A percentile compares a stretch with the other conserved stretches of the same genome.
Conservation (phyloP, 2,888 invertebrate species). For the Opisthograptis luteolata region DNA sequence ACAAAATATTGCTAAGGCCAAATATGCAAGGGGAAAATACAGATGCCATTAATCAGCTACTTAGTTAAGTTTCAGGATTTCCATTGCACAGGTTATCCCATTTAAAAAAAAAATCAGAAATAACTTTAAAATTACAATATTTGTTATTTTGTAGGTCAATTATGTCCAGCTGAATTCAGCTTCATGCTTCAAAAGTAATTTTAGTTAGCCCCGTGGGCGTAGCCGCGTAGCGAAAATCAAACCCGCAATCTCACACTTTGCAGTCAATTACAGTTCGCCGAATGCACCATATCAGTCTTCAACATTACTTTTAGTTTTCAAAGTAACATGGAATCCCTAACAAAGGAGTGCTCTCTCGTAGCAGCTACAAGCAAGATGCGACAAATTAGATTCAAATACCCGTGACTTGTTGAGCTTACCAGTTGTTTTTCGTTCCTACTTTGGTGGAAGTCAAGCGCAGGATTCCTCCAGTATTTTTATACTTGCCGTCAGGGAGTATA, state of each 20-base stretch:
- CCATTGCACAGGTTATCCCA: no score
- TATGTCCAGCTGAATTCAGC: no score
- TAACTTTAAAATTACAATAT: no score
- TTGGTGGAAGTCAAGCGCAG: conserved; percentile 7
- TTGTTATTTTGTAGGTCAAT: no score
- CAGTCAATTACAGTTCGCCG: no score
- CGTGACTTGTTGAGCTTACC: conserved; percentile 34
- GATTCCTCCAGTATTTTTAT: conserved; percentile 5
- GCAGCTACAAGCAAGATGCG: conserved; percentile 28
- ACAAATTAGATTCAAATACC: conserved; percentile 42
- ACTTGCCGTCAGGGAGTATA: background rate
- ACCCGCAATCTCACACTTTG: no score
- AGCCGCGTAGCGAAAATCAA: no score
- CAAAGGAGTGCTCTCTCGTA: conserved; percentile 5
- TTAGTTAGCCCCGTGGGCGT: no score
- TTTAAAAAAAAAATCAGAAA: no score
- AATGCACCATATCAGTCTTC: background rate
- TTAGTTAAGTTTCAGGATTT: no score
- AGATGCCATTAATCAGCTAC: no score
- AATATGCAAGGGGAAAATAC: background rate
- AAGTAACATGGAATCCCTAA: background rate
- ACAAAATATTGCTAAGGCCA: background rate
- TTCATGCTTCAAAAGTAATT: no score
- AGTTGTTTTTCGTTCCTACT: conserved; percentile 31
- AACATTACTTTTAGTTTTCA: background rate